Evolutionary conservation across 2,888 invertebrate genomes (phyloP), one percentile per base, ranked within the genome.

Genomic region (Amphipyra tragopoginis): DNA sequence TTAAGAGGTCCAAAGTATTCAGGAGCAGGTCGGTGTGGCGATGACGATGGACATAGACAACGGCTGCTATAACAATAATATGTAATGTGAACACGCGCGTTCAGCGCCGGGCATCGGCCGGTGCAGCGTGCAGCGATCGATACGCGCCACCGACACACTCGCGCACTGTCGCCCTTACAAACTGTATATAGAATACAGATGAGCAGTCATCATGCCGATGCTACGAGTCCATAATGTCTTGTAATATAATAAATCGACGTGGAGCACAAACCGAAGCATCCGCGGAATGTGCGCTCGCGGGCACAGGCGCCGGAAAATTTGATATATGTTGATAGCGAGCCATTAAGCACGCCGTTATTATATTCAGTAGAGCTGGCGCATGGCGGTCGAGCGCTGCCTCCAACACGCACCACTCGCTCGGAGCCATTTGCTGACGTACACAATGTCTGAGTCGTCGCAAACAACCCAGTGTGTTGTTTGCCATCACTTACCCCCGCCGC

Each of bases 401-500:
- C 21, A 3, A 21, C 21, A 3, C 21, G 21, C 21, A 21, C 21
- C 2, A 21, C 56, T 48, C 38, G 11, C n/a, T 21, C n/a, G 38
- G 33, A 36, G 43, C 57, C 39, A 15, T 56, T 66, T 15, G 48
- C 48, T 36, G 58, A 44, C 58, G 15, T 14, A 44, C 44, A 34
- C 33, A 33, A 13, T 15, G 38, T 51, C 47, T 15, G 61, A 34
- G 33, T 42, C 43, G 33, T 38, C 44, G 11, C 53, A 62, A 70
- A 66, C 50, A 66, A 38, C 29, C 14, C 43, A 14, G 40, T 11
- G 47, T 34, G 52, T 50, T 62, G 71, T 67, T 55, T 63, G 55
- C 65, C 68, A 52, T 64, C 52, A 71, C 65, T 72, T 49, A 48
- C 54, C 53, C 26, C 13, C 36, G 36, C 33, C 21, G 21, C 21